These are phyloP conservation scores for Avahi laniger DNA, from an alignment of 2,797 vertebrate genomes.

Conservation along the genomic window DNA sequence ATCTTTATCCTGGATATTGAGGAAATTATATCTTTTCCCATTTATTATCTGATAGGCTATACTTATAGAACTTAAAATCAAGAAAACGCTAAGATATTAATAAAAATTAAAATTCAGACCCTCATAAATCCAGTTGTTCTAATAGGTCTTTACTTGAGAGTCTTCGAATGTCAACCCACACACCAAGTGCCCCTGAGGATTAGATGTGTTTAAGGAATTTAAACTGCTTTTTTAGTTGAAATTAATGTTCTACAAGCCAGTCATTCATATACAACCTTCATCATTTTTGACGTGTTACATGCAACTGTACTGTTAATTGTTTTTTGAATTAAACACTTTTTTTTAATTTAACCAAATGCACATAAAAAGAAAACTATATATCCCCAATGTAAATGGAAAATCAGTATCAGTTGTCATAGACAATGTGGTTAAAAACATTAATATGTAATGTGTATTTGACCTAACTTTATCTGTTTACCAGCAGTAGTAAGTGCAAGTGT, in stretches of 20 bases:
- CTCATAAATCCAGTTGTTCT: background rate
- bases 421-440: background rate
- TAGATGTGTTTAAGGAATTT: background rate
- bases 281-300: background rate
- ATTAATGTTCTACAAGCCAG: background rate
- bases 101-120: background rate
- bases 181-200: background rate
- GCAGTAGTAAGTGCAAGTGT: background rate
- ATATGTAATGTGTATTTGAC: background rate
- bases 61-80: background rate
- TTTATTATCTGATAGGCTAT: background rate
- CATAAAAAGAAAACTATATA: background rate
- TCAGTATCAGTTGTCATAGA: background rate
- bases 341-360: background rate
- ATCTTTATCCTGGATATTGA: background rate
- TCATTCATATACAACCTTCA: background rate
- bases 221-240: background rate
- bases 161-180: background rate
- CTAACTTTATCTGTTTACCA: background rate
- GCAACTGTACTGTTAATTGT: background rate
- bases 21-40: background rate
- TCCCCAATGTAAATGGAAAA: background rate
- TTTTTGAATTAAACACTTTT: background rate
- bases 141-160: background rate
- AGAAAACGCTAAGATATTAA: background rate